Evolutionary conservation across 2,797 vertebrate species (phyloP).

Genomic region (Danionella dracula): DNA sequence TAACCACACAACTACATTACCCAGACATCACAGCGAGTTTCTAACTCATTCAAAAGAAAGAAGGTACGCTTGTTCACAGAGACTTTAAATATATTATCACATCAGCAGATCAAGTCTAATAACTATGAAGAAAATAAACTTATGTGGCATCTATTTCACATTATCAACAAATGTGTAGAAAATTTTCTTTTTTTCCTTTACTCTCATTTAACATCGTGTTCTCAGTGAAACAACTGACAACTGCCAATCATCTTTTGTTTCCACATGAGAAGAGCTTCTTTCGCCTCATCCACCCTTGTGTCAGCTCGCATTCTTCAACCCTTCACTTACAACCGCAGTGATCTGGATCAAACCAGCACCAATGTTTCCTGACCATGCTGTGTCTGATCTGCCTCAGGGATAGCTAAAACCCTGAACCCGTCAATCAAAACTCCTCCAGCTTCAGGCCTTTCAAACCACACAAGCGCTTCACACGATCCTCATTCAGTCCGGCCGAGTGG

Average conservation of each 20-base stretch:
- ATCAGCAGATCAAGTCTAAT: too few relatives aligned
- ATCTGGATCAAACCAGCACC: neutral
- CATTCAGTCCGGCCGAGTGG: neutral
- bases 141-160: too few relatives aligned
- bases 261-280: neutral
- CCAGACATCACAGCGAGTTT: too few relatives aligned
- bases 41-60: too few relatives aligned
- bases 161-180: too few relatives aligned
- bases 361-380: neutral
- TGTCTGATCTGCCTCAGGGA: neutral
- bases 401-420: neutral
- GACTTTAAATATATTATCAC: too few relatives aligned
- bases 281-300: conserved; percentile 21
- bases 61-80: too few relatives aligned
- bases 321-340: neutral
- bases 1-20: too few relatives aligned
- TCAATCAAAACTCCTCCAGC: neutral
- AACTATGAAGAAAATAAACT: too few relatives aligned
- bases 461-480: conserved; percentile 13
- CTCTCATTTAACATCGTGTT: conserved; percentile 39
- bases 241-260: conserved; percentile 44
- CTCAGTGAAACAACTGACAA: conserved; percentile 48
- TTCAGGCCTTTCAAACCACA: neutral
- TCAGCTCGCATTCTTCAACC: conserved; percentile 55
- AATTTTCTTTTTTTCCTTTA: too few relatives aligned